phyloP scores from a whole-genome alignment of 2,888 invertebrate genomes.

The Drosophila differens region DNA sequence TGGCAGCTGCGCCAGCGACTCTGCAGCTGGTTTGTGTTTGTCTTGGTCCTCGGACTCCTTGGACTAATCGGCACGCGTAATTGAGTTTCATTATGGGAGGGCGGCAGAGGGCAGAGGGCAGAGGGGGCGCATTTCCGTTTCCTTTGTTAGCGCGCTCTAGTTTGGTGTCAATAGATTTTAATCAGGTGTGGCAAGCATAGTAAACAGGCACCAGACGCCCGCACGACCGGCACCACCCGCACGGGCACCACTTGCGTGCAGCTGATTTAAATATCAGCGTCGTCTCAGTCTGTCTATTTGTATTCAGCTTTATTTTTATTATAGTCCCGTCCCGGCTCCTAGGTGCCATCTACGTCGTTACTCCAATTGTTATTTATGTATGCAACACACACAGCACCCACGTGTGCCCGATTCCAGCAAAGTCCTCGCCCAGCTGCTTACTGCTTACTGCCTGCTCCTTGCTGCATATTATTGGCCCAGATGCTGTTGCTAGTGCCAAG shows the following conservation, averaged over 20 bases:
- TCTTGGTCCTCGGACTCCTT: constrained; percentile 16
- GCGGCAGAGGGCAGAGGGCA: constrained; percentile 19
- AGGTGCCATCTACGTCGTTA: constrained; percentile 28
- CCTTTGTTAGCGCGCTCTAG: constrained; percentile 57
- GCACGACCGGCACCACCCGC: background rate
- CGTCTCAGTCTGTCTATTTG: constrained; percentile 49
- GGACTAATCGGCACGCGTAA: constrained; percentile 48
- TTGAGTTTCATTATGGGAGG: constrained; percentile 69
- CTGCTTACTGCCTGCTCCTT: background rate
- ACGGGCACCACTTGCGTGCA: constrained; percentile 19
- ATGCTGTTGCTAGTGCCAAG: constrained; percentile 25
- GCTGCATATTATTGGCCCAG: constrained; percentile 4
- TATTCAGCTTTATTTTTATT: constrained; percentile 50
- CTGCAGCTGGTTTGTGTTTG: constrained; percentile 75
- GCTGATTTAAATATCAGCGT: constrained; percentile 63
- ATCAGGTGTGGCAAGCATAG: constrained; percentile 78
- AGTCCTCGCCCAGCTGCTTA: background rate
- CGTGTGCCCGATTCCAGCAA: constrained; percentile 35
- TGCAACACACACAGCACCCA: constrained; percentile 54
- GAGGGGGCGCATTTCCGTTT: constrained; percentile 40
- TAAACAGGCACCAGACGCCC: constrained; percentile 54
- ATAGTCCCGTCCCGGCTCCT: constrained; percentile 19
- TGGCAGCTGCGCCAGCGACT: constrained; percentile 50
- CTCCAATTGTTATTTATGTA: constrained; percentile 71
- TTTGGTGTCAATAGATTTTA: constrained; percentile 78